Conservation (phyloP, 2,888 invertebrate species). For the Diloba caeruleocephala region DNA sequence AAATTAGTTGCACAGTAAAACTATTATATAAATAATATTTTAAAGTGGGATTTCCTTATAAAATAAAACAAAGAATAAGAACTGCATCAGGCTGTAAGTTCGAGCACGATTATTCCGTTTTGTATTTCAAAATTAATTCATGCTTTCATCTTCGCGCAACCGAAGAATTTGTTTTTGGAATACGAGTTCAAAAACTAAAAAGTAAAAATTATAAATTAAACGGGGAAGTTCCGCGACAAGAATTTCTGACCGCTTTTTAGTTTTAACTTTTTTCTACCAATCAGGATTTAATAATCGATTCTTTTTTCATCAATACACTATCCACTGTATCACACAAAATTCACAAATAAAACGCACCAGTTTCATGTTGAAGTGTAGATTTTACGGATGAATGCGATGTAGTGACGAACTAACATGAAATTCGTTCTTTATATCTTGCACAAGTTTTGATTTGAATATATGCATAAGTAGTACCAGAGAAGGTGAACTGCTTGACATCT, state of each 20-base stretch:
- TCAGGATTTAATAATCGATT: background rate
- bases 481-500: slow-evolving; percentile 68
- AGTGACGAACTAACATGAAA: slow-evolving; percentile 57
- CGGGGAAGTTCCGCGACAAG: too few relatives aligned
- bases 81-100: too few relatives aligned
- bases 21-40: too few relatives aligned
- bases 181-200: too few relatives aligned
- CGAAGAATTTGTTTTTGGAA: too few relatives aligned
- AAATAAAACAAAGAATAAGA: too few relatives aligned
- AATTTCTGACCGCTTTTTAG: background rate
- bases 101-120: too few relatives aligned
- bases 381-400: slow-evolving; percentile 52
- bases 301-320: slow-evolving; percentile 23
- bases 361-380: slow-evolving; percentile 64
- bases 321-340: slow-evolving; percentile 42
- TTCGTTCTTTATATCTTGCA: slow-evolving; percentile 63
- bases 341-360: slow-evolving; percentile 62
- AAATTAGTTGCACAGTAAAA: too few relatives aligned
- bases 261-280: slow-evolving; percentile 5
- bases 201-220: too few relatives aligned
- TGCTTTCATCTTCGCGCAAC: too few relatives aligned
- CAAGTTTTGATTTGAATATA: slow-evolving; percentile 49
- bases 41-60: too few relatives aligned
- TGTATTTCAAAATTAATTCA: too few relatives aligned
- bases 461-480: slow-evolving; percentile 54